Evolutionary conservation across 1,140 invertebrate species (phyloP).

Genomic region (Zaprionus camerounensis): DNA sequence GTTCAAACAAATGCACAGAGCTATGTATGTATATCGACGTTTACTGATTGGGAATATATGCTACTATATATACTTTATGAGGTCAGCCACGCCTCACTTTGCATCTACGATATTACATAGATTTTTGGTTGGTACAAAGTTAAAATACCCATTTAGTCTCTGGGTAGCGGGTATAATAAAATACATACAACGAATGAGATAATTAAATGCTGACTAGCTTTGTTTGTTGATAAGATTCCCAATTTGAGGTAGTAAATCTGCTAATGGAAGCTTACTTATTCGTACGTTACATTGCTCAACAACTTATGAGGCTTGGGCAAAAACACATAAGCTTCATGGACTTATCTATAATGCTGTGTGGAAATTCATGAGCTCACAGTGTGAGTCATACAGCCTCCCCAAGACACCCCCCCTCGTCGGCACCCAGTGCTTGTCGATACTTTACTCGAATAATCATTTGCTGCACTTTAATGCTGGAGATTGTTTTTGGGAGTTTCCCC

Average conservation of each 20-base stretch:
- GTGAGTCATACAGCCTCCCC: neutral
- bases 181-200: too few species aligned
- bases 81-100: too few species aligned
- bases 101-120: too few species aligned
- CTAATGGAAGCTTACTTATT: neutral
- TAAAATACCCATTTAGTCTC: too few species aligned
- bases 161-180: too few species aligned
- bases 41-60: too few species aligned
- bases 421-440: neutral
- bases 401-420: neutral
- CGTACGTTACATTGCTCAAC: neutral
- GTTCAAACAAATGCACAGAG: too few species aligned
- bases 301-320: neutral
- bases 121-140: too few species aligned
- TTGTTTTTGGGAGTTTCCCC: neutral
- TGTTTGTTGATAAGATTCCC: neutral
- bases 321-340: neutral
- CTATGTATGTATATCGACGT: too few species aligned
- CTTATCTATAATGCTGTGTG: neutral
- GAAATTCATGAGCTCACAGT: slow-evolving; percentile 1
- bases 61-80: too few species aligned
- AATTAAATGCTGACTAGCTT: neutral
- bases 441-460: neutral
- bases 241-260: neutral
- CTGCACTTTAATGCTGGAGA: neutral